Evolutionary conservation across 2,888 invertebrate species (phyloP).

Genomic region (Eupeodes luniger): DNA sequence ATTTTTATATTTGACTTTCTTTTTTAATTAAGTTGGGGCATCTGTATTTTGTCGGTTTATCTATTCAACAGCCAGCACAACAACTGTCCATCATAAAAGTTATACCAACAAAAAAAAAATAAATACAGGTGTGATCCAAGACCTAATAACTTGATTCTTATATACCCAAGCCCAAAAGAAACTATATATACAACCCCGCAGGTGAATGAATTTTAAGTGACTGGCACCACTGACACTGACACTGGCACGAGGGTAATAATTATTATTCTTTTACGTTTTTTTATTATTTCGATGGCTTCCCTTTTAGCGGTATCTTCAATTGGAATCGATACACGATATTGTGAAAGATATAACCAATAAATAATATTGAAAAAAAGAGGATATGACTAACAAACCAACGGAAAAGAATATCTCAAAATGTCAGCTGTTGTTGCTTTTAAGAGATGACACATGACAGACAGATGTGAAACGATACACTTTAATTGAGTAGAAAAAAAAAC

Average conservation of each 20-base stretch:
- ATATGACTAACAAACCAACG: constrained; percentile 63
- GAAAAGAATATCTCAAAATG: constrained; percentile 55
- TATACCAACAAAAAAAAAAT: constrained; percentile 23
- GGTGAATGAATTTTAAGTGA: constrained; percentile 60
- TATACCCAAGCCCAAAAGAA: not conserved
- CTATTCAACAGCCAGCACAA: constrained; percentile 32
- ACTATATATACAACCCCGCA: constrained; percentile 50
- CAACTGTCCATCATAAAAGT: constrained; percentile 9
- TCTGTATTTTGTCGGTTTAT: constrained; percentile 42
- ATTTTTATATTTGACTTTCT: constrained; percentile 26
- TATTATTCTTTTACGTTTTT: constrained; percentile 38
- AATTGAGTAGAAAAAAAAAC: constrained; percentile 11
- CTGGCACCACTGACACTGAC: constrained; percentile 22
- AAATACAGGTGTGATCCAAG: constrained; percentile 67
- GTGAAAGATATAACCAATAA: constrained; percentile 35
- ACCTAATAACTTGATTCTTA: constrained; percentile 32
- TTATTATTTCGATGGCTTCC: constrained; percentile 25
- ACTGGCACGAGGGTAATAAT: constrained; percentile 64
- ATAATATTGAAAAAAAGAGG: constrained; percentile 9
- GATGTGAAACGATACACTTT: constrained; percentile 51
- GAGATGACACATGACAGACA: constrained; percentile 36
- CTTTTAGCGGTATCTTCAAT: constrained; percentile 32
- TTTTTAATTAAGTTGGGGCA: constrained; percentile 61
- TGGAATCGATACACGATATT: constrained; percentile 60
- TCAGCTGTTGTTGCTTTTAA: constrained; percentile 52